Percentiles rank a stretch among this genome's conserved stretches.
These are phyloP conservation scores for Pemphredon lugubris DNA, from an alignment of 2,888 invertebrate genomes.

Conservation along the genomic window DNA sequence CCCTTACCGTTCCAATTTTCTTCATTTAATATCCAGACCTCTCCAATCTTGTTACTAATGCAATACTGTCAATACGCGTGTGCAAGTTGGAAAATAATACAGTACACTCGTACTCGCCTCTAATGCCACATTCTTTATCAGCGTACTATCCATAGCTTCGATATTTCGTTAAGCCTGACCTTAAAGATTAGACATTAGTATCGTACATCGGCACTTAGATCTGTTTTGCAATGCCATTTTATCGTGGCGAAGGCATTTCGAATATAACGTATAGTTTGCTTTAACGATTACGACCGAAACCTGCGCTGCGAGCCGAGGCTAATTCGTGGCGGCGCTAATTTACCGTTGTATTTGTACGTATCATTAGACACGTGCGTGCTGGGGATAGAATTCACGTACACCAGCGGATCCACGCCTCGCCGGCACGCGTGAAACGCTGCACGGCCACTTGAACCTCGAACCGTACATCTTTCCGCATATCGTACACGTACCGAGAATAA, in stretches of 20 bases:
- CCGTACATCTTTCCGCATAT: constrained; percentile 26
- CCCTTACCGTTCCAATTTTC: too few relatives aligned
- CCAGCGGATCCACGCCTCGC: constrained; percentile 21
- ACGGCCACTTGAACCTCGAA: constrained; percentile 61
- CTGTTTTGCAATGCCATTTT: constrained; percentile 7
- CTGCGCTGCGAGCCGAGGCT: constrained; percentile 28
- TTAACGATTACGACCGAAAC: constrained; percentile 35
- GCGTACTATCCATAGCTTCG: too few relatives aligned
- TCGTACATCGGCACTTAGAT: neutral
- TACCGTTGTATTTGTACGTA: constrained; percentile 60
- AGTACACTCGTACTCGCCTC: too few relatives aligned
- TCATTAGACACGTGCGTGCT: constrained; percentile 59
- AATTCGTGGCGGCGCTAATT: constrained; percentile 58
- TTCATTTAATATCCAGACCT: too few relatives aligned
- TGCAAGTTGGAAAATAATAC: too few relatives aligned
- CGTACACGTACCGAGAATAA: neutral
- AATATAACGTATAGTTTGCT: constrained; percentile 26
- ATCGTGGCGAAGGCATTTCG: constrained; percentile 25
- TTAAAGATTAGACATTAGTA: neutral
- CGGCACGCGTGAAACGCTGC: constrained; percentile 55
- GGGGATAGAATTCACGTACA: constrained; percentile 46
- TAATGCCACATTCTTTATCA: too few relatives aligned
- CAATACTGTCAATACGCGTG: too few relatives aligned
- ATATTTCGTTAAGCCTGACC: neutral
- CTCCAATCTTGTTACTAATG: too few relatives aligned